Percentiles rank a stretch among this genome's conserved stretches.
These are phyloP conservation scores for Thereva nobilitata DNA, from an alignment of 2,888 invertebrate species.

Conservation along the genomic window DNA sequence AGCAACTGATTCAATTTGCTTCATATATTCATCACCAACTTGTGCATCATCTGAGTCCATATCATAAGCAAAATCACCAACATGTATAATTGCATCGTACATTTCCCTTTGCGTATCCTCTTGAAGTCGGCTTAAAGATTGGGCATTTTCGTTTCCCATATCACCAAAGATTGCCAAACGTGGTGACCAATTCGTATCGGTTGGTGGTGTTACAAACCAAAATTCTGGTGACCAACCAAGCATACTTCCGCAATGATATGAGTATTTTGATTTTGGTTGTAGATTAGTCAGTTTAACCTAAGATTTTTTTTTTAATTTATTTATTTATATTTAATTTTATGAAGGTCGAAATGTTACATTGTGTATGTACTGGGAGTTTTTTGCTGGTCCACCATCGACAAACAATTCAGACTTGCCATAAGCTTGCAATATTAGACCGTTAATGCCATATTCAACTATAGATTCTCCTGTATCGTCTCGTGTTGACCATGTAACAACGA, in stretches of 20 bases:
- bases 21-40: slow-evolving; percentile 92
- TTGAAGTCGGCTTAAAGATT: slow-evolving; percentile 80
- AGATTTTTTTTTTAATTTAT: not conserved
- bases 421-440: slow-evolving; percentile 62
- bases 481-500: slow-evolving; percentile 84
- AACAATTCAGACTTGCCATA: slow-evolving; percentile 67
- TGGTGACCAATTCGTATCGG: slow-evolving; percentile 73
- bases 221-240: slow-evolving; percentile 83
- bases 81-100: slow-evolving; percentile 88
- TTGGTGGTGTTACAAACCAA: slow-evolving; percentile 74
- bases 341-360: slow-evolving; percentile 59
- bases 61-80: slow-evolving; percentile 95
- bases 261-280: slow-evolving; percentile 66
- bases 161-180: slow-evolving; percentile 88
- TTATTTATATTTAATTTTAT: not conserved
- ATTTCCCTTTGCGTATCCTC: slow-evolving; percentile 77
- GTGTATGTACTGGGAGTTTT: slow-evolving; percentile 76
- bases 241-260: slow-evolving; percentile 81
- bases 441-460: slow-evolving; percentile 74
- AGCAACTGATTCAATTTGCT: slow-evolving; percentile 86
- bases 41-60: slow-evolving; percentile 80
- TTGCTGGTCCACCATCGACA: slow-evolving; percentile 72
- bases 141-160: slow-evolving; percentile 89
- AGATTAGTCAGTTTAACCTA: slow-evolving; percentile 63
- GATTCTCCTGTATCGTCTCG: slow-evolving; percentile 69